A percentile compares a stretch with the other conserved stretches of the same genome.
Evolutionary conservation across 2,113 vertebrate genomes (phyloP).

Genomic region (Butastur rufipennis): DNA sequence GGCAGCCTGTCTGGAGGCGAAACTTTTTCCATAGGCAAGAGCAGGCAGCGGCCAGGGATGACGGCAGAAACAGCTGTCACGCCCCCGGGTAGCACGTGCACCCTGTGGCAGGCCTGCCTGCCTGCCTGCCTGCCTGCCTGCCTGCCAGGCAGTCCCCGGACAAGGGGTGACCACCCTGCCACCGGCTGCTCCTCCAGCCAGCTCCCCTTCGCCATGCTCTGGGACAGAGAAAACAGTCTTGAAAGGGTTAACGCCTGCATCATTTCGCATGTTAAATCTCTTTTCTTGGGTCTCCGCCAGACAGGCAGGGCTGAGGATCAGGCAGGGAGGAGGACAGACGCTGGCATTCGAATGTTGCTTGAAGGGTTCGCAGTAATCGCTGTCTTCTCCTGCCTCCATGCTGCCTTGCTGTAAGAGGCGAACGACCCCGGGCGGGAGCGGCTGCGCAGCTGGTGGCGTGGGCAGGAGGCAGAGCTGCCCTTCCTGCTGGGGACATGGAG

Average conservation of each 20-base stretch:
- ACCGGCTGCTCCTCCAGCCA: neutral
- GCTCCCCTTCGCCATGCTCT: accelerated
- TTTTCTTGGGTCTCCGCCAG: neutral
- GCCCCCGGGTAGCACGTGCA: neutral
- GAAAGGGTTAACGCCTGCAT: neutral
- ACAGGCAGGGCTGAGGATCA: neutral
- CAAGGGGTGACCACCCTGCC: neutral
- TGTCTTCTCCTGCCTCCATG: neutral
- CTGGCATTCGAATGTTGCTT: neutral
- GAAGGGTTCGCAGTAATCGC: neutral
- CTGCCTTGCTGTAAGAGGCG: accelerated
- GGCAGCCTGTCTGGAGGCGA: neutral
- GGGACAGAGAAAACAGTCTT: neutral
- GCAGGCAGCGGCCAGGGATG: neutral
- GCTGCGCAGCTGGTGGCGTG: accelerated
- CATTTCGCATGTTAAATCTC: neutral
- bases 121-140: neutral
- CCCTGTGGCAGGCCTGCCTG: neutral
- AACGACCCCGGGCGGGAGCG: accelerated
- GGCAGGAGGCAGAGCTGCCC: neutral
- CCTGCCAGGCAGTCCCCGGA: neutral
- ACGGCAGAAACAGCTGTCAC: neutral
- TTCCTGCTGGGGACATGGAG: neutral
- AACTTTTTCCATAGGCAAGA: neutral
- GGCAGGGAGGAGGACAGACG: neutral